These are phyloP conservation scores for Fragum fragum DNA, from an alignment of 2,888 invertebrate species.

Conservation along the genomic window DNA sequence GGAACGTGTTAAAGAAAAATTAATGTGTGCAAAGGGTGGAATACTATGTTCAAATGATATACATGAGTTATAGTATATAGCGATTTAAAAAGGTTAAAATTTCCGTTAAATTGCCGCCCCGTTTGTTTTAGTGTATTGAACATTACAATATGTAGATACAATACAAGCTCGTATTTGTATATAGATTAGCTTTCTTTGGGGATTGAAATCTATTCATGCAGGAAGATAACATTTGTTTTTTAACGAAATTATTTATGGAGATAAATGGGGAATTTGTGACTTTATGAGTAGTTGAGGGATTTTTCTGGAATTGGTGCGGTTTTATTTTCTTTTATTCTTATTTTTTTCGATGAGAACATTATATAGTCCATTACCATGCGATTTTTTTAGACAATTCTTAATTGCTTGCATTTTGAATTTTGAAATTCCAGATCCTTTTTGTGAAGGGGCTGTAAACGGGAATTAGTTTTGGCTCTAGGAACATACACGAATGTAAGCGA, in stretches of 20 bases:
- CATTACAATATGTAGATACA: conserved; percentile 5
- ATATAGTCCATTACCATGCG: too few species aligned
- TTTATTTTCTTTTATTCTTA: too few species aligned
- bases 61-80: conserved; percentile 17
- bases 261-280: neutral
- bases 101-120: conserved; percentile 5
- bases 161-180: conserved; percentile 2
- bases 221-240: conserved; percentile 6
- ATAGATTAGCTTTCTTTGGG: conserved; percentile 25
- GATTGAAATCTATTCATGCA: neutral
- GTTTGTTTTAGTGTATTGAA: conserved; percentile 23
- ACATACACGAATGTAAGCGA: too few species aligned
- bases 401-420: too few species aligned
- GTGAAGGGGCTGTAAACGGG: too few species aligned
- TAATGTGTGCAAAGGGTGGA: neutral
- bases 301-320: neutral
- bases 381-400: too few species aligned
- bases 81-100: conserved; percentile 22
- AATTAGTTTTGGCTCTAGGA: too few species aligned
- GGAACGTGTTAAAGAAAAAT: too few species aligned
- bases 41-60: neutral
- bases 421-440: too few species aligned
- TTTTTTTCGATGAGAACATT: too few species aligned
- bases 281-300: neutral
- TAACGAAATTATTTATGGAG: conserved; percentile 16